Evolutionary conservation across 2,888 invertebrate genomes (phyloP), one percentile per base, ranked within the genome.

Genomic region (Synergus laeviventris): DNA sequence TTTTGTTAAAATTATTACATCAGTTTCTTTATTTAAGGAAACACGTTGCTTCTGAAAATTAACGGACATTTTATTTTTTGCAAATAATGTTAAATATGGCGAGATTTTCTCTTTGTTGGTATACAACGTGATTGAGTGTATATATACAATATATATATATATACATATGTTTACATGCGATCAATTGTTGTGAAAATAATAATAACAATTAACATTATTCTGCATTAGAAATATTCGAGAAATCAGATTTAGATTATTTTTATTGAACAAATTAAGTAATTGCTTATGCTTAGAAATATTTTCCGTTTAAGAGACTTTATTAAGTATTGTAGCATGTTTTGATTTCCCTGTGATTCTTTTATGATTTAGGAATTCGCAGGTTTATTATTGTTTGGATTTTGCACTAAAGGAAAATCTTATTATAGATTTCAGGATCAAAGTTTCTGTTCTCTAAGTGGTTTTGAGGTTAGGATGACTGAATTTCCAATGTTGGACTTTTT

Each of bases 161-260:
- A n/a, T n/a, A n/a, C n/a, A n/a, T n/a, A n/a, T n/a, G n/a, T n/a
- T n/a, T 64, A 16, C 45, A 70, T 49, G 70, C 36, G 45, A 54
- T 70, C 21, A 70, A 5, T 49, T 70, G 49, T 31, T 45, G 9
- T 70, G 70, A 70, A 70, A 36, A 70, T 45, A 70, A 70, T 31
- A 70, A 31, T 36, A 70, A 31, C 49, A 64, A 12, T 64, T 64
- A 12, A 42, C 18, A 70, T 70, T 70, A 16, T 31, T 12, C 16
- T 61, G 61, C n/a, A 31, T 31, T 31, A 31, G 31, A 31, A 31
- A 31, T 31, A 31, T 31, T 31, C 31, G 31, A 31, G 0, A 31
- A 31, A 31, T 31, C 5, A 31, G 2, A 31, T 31, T 31, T 2
- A 5, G 31, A 31, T 31, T 31, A 4, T 31, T 31, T 31, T 31